These are phyloP conservation scores for Montipora capitata DNA, from an alignment of 92 coral and sea anemone species.

Conservation along the genomic window DNA sequence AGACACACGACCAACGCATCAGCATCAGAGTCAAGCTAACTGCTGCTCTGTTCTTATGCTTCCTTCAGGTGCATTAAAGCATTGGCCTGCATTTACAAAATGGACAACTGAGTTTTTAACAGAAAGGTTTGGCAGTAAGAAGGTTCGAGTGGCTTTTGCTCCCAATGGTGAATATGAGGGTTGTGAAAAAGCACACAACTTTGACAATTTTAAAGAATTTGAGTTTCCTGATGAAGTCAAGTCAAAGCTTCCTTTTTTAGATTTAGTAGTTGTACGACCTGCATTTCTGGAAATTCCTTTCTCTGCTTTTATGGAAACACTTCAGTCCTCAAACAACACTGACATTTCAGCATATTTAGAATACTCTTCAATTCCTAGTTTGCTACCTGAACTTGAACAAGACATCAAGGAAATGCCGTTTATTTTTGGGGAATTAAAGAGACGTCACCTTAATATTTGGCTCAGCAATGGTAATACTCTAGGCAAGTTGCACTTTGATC, in stretches of 20 bases:
- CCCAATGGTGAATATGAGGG: conserved; percentile 93
- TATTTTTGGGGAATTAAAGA: conserved; percentile 63
- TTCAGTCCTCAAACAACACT: conserved; percentile 56
- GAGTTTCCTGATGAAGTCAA: conserved; percentile 77
- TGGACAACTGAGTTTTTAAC: conserved; percentile 86
- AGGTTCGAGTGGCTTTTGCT: conserved; percentile 85
- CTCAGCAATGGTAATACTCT: conserved; percentile 92
- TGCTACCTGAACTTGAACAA: conserved; percentile 81
- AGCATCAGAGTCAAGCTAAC: too few species aligned
- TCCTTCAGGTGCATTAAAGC: conserved; percentile 75
- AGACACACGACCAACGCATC: too few species aligned
- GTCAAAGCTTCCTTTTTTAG: conserved; percentile 83
- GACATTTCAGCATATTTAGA: conserved; percentile 86
- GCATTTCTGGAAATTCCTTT: conserved; percentile 84
- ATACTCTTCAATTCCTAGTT: conserved; percentile 86
- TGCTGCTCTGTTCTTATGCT: background rate
- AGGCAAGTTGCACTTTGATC: conserved; percentile 94
- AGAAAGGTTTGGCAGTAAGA: conserved; percentile 75
- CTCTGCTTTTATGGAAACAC: conserved; percentile 76
- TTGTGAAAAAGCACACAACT: conserved; percentile 81
- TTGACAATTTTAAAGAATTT: conserved; percentile 79
- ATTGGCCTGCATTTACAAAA: conserved; percentile 88
- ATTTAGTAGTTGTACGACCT: conserved; percentile 91
- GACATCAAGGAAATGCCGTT: conserved; percentile 85
- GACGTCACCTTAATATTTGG: conserved; percentile 91